These are phyloP conservation scores for Psammodynastes pulverulentus DNA, from an alignment of 2,113 vertebrate species.

Conservation along the genomic window DNA sequence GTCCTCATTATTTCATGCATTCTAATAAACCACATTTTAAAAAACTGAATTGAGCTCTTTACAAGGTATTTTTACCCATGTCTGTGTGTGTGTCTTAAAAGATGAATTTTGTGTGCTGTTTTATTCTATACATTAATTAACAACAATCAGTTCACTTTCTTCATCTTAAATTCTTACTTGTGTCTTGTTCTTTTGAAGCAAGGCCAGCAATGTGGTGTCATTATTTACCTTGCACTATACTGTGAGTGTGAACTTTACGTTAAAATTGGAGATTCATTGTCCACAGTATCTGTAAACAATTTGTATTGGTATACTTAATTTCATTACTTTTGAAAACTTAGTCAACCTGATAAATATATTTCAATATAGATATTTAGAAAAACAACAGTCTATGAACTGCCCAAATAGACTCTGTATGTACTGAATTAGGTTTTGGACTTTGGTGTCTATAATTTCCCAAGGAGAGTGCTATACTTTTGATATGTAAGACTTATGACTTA, in stretches of 20 bases:
- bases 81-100: conserved; percentile 47
- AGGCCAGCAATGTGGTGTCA: conserved; percentile 67
- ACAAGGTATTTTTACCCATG: conserved; percentile 68
- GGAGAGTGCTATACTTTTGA: neutral
- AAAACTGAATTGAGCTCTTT: conserved; percentile 32
- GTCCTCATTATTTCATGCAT: neutral
- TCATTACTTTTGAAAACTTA: neutral
- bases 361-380: neutral
- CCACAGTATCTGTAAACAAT: neutral
- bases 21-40: neutral
- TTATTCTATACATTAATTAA: conserved; percentile 60
- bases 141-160: conserved; percentile 49
- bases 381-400: neutral
- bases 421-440: neutral
- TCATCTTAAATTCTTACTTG: conserved; percentile 52
- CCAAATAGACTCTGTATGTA: neutral
- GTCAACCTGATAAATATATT: neutral
- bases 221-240: neutral
- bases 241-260: neutral
- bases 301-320: neutral
- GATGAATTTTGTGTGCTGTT: conserved; percentile 57
- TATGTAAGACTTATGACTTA: neutral
- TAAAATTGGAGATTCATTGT: neutral
- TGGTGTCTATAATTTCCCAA: conserved; percentile 8
- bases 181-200: conserved; percentile 64